Evolutionary conservation across 2,113 vertebrate genomes (phyloP).

Genomic region (Megaptera novaeangliae): DNA sequence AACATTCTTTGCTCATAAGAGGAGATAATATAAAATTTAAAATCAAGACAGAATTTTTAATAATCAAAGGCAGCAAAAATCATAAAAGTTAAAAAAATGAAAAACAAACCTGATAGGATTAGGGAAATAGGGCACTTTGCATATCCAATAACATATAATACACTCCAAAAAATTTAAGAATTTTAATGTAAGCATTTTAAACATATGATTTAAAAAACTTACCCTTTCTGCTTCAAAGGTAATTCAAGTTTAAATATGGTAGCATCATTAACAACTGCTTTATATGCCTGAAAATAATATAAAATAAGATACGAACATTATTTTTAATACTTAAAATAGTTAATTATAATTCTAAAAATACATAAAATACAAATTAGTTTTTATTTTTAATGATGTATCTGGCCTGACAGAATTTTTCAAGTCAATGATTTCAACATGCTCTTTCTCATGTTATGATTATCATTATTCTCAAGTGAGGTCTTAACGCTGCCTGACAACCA

Average conservation of each 20-base stretch:
- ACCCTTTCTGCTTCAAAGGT: slow-evolving; percentile 99
- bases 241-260: slow-evolving; percentile 99
- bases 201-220: slow-evolving; percentile 72
- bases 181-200: background rate
- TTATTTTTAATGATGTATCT: background rate
- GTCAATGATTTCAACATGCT: background rate
- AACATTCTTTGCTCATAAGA: background rate
- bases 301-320: slow-evolving; percentile 37
- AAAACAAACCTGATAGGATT: background rate
- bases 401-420: background rate
- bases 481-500: background rate
- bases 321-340: slow-evolving; percentile 42
- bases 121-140: background rate
- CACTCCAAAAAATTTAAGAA: background rate
- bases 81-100: background rate
- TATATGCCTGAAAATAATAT: slow-evolving; percentile 90
- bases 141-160: background rate
- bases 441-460: background rate
- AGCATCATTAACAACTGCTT: slow-evolving; percentile 98
- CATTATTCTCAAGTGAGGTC: background rate
- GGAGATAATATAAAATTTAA: background rate
- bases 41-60: background rate
- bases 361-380: background rate
- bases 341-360: background rate
- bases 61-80: background rate